Evolutionary conservation across 2,888 invertebrate species (phyloP), one percentile per base, ranked within the genome.

Genomic region (Proisotoma minuta): DNA sequence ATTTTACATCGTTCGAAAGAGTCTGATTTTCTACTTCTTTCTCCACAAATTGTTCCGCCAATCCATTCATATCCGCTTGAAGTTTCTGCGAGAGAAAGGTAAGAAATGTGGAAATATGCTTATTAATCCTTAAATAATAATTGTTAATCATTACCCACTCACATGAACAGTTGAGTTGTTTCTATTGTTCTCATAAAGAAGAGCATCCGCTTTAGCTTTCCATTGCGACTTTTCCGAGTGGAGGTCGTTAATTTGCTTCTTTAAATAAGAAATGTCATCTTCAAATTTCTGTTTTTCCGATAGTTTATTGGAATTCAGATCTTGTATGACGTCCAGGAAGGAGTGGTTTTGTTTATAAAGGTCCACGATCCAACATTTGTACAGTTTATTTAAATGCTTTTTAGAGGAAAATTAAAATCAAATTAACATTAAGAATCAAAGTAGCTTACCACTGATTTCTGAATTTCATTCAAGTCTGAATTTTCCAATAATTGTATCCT

Each of bases 291-390:
- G 4, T 22, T 12, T 29, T 8, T 39, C 53, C 10, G 12, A 10
- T 15, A 18, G 3, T 18, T 34, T 29, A 3, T 18, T 23, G 39
- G 27, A 10, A 15, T 54, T 15, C 12, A 54, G 15, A 5, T 34
- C 53, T n/a, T 29, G 39, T 12, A 34, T 3, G 4, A 20, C 29
- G n/a, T 54, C 53, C 18, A 22, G 2, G 18, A 54, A 20, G 15
- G 15, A 15, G 20, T 39, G 18, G n/a, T 28, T 27, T 34, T 54
- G 39, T n/a, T 54, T 39, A n/a, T 54, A 54, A 54, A 54, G 27
- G 53, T 39, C 39, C 23, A 20, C 2, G 3, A 54, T 34, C 53
- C 53, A 54, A 3, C 8, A 34, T 12, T 4, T 4, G 26, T 50
- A 23, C 15, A 22, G 50, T 5, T 24, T 43, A 43, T 43, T 12